A percentile compares a stretch with the other conserved stretches of the same genome.
These are phyloP conservation scores for Oegoconia quadripuncta DNA, from an alignment of 2,888 invertebrate species.

Conservation along the genomic window DNA sequence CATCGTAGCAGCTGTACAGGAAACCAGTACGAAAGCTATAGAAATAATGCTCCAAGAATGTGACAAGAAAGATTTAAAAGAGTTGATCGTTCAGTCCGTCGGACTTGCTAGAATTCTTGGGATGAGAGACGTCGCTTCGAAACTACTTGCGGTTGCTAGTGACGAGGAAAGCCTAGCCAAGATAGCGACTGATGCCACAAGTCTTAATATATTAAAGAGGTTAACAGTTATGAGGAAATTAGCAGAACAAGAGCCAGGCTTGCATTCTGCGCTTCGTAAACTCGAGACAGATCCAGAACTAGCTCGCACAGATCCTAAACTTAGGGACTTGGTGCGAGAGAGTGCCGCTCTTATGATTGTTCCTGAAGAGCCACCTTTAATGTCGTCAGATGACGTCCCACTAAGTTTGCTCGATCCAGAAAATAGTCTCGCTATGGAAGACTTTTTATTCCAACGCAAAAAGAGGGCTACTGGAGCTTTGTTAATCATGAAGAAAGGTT, in stretches of 20 bases:
- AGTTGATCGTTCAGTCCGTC: slow-evolving; percentile 81
- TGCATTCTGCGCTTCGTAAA: slow-evolving; percentile 80
- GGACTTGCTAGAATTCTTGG: slow-evolving; percentile 85
- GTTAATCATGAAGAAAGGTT: slow-evolving; percentile 85
- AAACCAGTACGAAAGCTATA: slow-evolving; percentile 79
- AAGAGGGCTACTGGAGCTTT: slow-evolving; percentile 78
- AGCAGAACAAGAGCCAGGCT: slow-evolving; percentile 82
- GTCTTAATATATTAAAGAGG: slow-evolving; percentile 83
- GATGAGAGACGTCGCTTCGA: slow-evolving; percentile 80
- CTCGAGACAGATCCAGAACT: slow-evolving; percentile 83
- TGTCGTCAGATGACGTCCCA: slow-evolving; percentile 85
- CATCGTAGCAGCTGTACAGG: slow-evolving; percentile 82
- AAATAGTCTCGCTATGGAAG: slow-evolving; percentile 87
- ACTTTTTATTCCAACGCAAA: slow-evolving; percentile 82
- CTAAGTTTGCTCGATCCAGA: slow-evolving; percentile 82
- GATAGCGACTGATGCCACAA: slow-evolving; percentile 78
- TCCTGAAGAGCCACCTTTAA: slow-evolving; percentile 79
- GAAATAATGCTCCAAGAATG: slow-evolving; percentile 74
- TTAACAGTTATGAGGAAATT: slow-evolving; percentile 85
- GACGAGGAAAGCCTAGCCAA: slow-evolving; percentile 78
- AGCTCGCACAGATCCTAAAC: slow-evolving; percentile 83
- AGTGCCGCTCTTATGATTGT: slow-evolving; percentile 85
- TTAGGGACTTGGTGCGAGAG: slow-evolving; percentile 85
- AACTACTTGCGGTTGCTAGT: slow-evolving; percentile 71
- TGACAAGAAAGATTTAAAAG: slow-evolving; percentile 61